Percentiles rank a stretch among this genome's conserved stretches.
These are phyloP conservation scores for Panagrolaimus sp. DNA, from an alignment of 1,140 invertebrate species.

Conservation along the genomic window DNA sequence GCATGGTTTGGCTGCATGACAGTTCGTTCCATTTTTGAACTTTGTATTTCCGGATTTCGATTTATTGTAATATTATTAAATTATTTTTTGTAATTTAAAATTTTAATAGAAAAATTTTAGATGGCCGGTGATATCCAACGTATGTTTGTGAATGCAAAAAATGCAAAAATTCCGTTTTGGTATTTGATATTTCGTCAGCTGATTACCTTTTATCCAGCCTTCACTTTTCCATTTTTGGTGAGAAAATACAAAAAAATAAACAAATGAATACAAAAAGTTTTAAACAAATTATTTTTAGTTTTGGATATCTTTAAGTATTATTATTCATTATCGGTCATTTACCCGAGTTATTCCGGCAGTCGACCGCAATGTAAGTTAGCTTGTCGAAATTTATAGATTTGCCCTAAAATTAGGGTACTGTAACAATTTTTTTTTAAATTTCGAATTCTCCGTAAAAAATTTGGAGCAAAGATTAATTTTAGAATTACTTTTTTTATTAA, in stretches of 20 bases:
- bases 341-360: not conserved
- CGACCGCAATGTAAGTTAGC: too few relatives aligned
- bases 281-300: slow-evolving; percentile 1
- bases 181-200: not conserved
- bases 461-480: too few relatives aligned
- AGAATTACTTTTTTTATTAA: too few relatives aligned
- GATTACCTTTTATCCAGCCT: not conserved
- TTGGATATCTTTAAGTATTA: not conserved
- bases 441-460: too few relatives aligned
- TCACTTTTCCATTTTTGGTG: not conserved
- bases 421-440: too few relatives aligned
- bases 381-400: too few relatives aligned
- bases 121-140: not conserved
- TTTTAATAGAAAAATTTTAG: not conserved
- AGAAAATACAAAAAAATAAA: not conserved
- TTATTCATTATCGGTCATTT: slow-evolving; percentile 10
- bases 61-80: too few relatives aligned
- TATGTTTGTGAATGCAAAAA: not conserved
- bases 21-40: too few relatives aligned
- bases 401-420: too few relatives aligned
- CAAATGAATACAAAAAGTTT: not conserved
- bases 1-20: too few relatives aligned
- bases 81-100: too few relatives aligned
- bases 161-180: not conserved
- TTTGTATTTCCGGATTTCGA: too few relatives aligned